Conservation (phyloP, 2,888 invertebrate genomes). For the Digitonthophagus gazella region DNA sequence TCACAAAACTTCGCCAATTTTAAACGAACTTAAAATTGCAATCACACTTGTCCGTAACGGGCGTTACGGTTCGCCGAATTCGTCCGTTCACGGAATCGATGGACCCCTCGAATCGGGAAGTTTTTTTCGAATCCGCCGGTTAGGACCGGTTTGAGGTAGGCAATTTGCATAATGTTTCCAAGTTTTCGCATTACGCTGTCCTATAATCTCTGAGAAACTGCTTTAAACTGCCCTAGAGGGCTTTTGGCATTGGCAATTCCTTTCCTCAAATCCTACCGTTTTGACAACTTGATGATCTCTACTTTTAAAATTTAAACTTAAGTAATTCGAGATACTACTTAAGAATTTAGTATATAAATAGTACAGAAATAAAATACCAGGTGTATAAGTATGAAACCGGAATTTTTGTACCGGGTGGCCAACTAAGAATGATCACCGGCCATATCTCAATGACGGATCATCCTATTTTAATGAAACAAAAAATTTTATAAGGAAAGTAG, state of each 20-base stretch:
- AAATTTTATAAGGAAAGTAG: too few relatives aligned
- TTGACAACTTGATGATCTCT: not conserved
- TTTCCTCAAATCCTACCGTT: not conserved
- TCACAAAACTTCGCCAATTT: conserved; percentile 24
- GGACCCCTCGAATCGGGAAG: not conserved
- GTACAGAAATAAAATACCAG: too few relatives aligned
- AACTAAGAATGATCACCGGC: too few relatives aligned
- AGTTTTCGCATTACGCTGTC: conserved; percentile 10
- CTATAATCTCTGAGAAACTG: conserved; percentile 7
- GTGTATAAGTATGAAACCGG: too few relatives aligned
- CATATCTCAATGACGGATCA: too few relatives aligned
- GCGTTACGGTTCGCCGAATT: conserved; percentile 21
- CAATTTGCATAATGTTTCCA: conserved; percentile 15
- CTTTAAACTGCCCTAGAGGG: not conserved
- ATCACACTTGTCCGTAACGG: conserved; percentile 27
- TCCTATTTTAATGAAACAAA: too few relatives aligned
- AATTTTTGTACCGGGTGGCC: too few relatives aligned
- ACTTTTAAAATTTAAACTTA: not conserved
- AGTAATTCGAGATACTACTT: too few relatives aligned
- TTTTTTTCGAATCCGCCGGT: not conserved
- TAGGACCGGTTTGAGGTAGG: not conserved
- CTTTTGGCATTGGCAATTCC: not conserved
- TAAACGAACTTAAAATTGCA: conserved; percentile 27
- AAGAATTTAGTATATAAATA: too few relatives aligned
- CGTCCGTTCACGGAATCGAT: conserved; percentile 17